Conservation (phyloP, 2,797 vertebrate species). For the Aeoliscus strigatus region DNA sequence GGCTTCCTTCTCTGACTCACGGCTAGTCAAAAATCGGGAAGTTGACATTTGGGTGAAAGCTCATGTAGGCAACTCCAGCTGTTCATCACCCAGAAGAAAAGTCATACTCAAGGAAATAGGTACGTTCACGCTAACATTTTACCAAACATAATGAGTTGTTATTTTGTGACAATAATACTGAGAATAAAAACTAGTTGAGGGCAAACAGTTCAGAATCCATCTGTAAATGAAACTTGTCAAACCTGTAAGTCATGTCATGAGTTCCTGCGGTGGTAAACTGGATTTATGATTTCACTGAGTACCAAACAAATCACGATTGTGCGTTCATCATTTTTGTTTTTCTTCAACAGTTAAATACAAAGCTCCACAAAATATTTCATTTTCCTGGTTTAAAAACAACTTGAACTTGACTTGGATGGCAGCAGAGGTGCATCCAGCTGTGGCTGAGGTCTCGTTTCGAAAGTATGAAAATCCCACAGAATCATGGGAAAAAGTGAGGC, state of each 20-base stretch:
- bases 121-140: slow-evolving; percentile 17
- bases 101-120: slow-evolving; percentile 36
- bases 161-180: no score
- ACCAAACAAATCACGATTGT: no score
- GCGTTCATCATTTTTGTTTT: slow-evolving; percentile 4
- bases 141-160: not conserved
- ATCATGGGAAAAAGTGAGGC: slow-evolving; percentile 42
- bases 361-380: slow-evolving; percentile 26
- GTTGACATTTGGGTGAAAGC: slow-evolving; percentile 53
- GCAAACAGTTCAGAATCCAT: no score
- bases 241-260: no score
- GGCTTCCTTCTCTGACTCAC: rapidly evolving
- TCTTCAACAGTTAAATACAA: slow-evolving; percentile 60
- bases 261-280: no score
- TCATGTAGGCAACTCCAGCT: slow-evolving; percentile 23
- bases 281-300: no score
- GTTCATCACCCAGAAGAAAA: slow-evolving; percentile 29
- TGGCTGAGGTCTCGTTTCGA: slow-evolving; percentile 37
- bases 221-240: no score
- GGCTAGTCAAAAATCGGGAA: rapidly evolving
- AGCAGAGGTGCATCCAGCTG: slow-evolving; percentile 14
- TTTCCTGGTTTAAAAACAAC: slow-evolving; percentile 38
- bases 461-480: not conserved
- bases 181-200: no score
- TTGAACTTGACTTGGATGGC: slow-evolving; percentile 41